These are phyloP conservation scores for Sitobion miscanthi DNA, from an alignment of 1,140 invertebrate species.

Conservation along the genomic window DNA sequence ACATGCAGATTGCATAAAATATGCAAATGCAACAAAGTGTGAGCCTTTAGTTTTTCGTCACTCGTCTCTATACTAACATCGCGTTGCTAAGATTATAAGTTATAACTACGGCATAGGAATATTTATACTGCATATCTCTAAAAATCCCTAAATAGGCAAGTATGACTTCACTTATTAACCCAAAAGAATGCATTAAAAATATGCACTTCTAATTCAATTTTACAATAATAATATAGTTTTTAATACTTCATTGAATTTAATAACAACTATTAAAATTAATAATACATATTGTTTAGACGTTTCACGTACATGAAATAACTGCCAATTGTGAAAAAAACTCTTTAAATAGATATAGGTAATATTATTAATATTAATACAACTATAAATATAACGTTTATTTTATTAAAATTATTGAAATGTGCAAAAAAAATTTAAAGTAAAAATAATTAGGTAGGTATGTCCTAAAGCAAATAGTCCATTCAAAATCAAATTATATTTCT, in stretches of 20 bases:
- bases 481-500: no score
- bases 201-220: neutral
- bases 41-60: no score
- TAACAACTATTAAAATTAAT: neutral
- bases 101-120: neutral
- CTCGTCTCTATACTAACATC: no score
- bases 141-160: neutral
- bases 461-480: no score
- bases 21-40: no score
- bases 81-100: no score
- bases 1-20: neutral
- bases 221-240: neutral
- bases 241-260: neutral
- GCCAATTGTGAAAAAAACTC: neutral
- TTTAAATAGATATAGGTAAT: neutral
- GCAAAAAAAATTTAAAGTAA: neutral
- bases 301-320: neutral
- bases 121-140: neutral
- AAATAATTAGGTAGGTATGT: neutral
- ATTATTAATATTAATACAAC: no score
- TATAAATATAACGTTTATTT: neutral
- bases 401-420: neutral
- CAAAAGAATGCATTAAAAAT: neutral
- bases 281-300: neutral
- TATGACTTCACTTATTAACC: neutral